Percentiles rank a stretch among this genome's conserved stretches.
Evolutionary conservation across 2,797 vertebrate genomes (phyloP).

Genomic region (Smutsia gigantea): DNA sequence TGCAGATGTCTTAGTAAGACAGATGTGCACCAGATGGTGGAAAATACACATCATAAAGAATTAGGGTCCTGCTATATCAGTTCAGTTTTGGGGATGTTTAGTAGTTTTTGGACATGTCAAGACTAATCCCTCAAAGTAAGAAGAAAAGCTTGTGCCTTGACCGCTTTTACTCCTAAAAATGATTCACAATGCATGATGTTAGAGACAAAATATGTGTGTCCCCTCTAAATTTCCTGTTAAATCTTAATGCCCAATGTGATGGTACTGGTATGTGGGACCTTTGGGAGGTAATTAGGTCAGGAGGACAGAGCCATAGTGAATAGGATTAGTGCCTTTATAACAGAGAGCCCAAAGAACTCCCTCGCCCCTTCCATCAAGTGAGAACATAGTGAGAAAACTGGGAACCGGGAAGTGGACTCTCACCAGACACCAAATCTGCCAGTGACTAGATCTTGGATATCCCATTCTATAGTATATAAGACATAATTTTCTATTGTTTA

Average conservation of each 20-base stretch:
- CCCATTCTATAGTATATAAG: background rate
- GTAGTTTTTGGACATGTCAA: background rate
- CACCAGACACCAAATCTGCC: background rate
- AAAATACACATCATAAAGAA: background rate
- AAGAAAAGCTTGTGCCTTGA: background rate
- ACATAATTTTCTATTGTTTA: background rate
- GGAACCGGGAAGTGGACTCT: background rate
- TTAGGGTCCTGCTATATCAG: background rate
- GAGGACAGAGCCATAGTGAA: background rate
- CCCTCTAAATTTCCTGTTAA: background rate
- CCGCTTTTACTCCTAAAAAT: background rate
- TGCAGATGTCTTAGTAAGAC: background rate
- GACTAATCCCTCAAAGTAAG: background rate
- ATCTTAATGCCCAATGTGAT: background rate
- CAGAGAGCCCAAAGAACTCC: background rate
- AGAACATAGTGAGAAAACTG: background rate
- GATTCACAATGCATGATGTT: background rate
- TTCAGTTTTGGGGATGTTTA: background rate
- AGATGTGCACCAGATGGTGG: background rate
- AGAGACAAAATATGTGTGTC: background rate
- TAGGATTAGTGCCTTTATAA: background rate
- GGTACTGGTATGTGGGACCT: background rate
- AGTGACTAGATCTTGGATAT: background rate
- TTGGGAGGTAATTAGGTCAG: background rate
- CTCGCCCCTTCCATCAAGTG: background rate